These are phyloP conservation scores for Ameiurus melas DNA, from an alignment of 2,113 vertebrate species.

Conservation along the genomic window DNA sequence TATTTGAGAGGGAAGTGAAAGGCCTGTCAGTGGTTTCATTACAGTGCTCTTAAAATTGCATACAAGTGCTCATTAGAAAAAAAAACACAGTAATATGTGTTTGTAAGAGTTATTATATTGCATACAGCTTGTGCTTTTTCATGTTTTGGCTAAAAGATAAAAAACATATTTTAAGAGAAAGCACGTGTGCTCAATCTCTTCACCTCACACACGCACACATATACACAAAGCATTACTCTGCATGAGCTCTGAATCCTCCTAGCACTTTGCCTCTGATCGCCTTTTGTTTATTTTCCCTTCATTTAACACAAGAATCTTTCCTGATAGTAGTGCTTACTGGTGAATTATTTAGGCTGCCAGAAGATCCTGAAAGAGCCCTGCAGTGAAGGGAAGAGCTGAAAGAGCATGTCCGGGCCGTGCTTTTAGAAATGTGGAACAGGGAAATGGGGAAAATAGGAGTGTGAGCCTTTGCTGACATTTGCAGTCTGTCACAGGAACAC, in stretches of 20 bases:
- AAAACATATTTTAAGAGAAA: slow-evolving; percentile 29
- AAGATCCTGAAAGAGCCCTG: slow-evolving; percentile 69
- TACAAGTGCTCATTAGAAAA: background rate
- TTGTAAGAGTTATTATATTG: slow-evolving; percentile 41
- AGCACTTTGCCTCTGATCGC: slow-evolving; percentile 32
- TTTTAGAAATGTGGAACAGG: slow-evolving; percentile 24
- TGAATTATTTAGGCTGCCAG: slow-evolving; percentile 74
- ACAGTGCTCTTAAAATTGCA: background rate
- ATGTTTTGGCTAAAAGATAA: slow-evolving; percentile 50
- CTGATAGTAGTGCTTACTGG: slow-evolving; percentile 69
- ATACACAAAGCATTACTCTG: slow-evolving; percentile 23
- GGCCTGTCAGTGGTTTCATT: background rate
- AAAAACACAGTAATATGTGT: background rate
- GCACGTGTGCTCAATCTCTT: slow-evolving; percentile 9
- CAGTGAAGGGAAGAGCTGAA: slow-evolving; percentile 67
- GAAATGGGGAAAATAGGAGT: slow-evolving; percentile 55
- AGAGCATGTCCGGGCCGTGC: slow-evolving; percentile 18
- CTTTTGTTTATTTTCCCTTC: slow-evolving; percentile 33
- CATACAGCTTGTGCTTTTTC: slow-evolving; percentile 59
- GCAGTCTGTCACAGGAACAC: slow-evolving; percentile 29
- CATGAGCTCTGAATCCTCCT: slow-evolving; percentile 17
- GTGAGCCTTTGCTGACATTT: slow-evolving; percentile 7
- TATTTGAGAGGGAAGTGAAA: background rate
- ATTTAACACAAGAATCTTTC: slow-evolving; percentile 65
- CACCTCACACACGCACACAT: slow-evolving; percentile 49